Base-by-base conservation (phyloP, 2,113 vertebrate species). In the Casuarius casuarius region DNA sequence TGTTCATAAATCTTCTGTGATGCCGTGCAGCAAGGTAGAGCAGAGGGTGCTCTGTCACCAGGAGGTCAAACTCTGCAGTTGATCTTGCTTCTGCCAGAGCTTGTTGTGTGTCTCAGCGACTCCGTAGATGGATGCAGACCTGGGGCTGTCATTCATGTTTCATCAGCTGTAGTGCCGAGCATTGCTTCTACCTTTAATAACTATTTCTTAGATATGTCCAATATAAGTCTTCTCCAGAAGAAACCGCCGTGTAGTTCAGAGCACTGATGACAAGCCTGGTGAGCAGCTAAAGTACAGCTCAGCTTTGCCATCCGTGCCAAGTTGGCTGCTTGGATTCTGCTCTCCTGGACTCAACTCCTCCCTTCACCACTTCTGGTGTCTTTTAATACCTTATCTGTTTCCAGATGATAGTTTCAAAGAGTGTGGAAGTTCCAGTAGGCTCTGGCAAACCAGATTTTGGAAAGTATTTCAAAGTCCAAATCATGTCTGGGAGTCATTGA, bases 251-350 rank as follows among this genome's bases (percentile, higher is more conserved):
- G 66, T 56, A 42, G 54, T 44, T 13, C 15, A 33, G 67, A 77
- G 76, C 11, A 13, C 63, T 58, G 74, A 38, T 29, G 84, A 65
- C 3, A 1, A 61, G 63, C 63, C 33, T 56, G 58, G 58, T 58
- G 81, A 48, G 85, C 40, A 46, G 70, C 77, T 92, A 77, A 78
- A 84, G 66, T 40, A 70, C 77, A 54, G 1, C 79, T 94, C 46
- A 8, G 73, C 74, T 87, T 81, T 87, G 61, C 74, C 76, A 63
- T 72, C 76, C 76, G 44, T 94, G 94, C 94, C 94, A 89, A 86
- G 58, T 58, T 94, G 94, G 87, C 90, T 80, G 42, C 35, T 44
- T 74, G 56, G 18, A 48, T 19, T 79, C 83, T 92, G 15, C 56
- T 92, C 70, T 96, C 83, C 83, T 79, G 83, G 75, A 7, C 62